Conservation (phyloP, 1,140 invertebrate genomes). For the Sitobion miscanthi region DNA sequence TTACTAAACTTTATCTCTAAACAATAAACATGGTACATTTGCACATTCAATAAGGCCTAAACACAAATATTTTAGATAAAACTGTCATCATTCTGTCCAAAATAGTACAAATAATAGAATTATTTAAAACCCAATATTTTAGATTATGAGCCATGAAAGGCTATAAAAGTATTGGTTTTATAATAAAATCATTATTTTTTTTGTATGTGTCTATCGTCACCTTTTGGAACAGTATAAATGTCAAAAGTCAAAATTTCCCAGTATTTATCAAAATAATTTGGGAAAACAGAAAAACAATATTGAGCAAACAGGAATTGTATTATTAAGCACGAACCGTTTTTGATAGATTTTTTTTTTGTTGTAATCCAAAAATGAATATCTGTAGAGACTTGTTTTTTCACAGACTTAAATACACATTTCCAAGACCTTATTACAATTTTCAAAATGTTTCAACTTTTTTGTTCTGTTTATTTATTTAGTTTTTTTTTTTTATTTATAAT, state of each 20-base stretch:
- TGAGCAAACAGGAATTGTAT: no score
- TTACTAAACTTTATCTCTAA: not conserved
- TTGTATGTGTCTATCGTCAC: not conserved
- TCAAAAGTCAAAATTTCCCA: not conserved
- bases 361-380: not conserved
- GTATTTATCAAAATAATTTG: not conserved
- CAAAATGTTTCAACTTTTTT: not conserved
- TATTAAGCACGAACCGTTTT: no score
- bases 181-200: slow-evolving; percentile 41
- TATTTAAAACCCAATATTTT: not conserved
- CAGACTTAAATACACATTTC: not conserved
- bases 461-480: not conserved
- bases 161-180: not conserved
- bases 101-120: not conserved
- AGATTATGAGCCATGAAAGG: no score
- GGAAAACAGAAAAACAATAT: no score
- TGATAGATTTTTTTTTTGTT: no score
- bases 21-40: not conserved
- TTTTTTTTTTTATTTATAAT: not conserved
- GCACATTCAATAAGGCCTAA: not conserved
- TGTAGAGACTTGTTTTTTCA: not conserved
- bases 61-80: not conserved
- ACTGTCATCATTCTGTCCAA: not conserved
- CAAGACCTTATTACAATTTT: not conserved
- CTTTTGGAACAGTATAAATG: not conserved